Base-by-base conservation (phyloP, 2,888 invertebrate species). In the Drosophila eohydei region DNA sequence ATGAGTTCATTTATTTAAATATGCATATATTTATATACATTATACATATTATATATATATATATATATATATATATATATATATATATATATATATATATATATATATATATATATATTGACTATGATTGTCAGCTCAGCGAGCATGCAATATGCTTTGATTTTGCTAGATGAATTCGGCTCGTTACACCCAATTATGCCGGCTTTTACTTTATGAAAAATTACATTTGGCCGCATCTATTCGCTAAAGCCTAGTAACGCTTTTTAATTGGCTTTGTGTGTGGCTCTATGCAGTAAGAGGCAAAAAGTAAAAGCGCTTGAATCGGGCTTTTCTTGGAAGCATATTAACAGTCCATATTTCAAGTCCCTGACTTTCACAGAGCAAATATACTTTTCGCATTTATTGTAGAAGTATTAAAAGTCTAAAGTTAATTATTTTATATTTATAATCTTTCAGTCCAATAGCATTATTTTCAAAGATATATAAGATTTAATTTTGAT, bases 181-280 rank as follows among this genome's bases (percentile, higher is more conserved):
- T 56, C 64, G 59, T 73, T 64, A 69, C 41, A n/a, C 0, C 14
- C 30, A 61, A 72, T 77, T 63, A 58, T 41, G 41, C 44, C 43
- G 11, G n/a, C 46, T 70, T 44, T 51, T 44, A 71, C 46, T 67
- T 51, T 40, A 30, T 71, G 12, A 16, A 36, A 41, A 55, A 32
- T 2, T 2, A 44, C 30, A 59, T 56, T 41, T 50, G 50, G 21
- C 43, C 56, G 46, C 51, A 28, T 62, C 48, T 63, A 26, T 51
- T n/a, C 43, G 58, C 38, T 51, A 55, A 69, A 14, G 12, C 3
- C 28, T 8, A 43, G n/a, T 30, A 34, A 57, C 41, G 36, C 11
- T 54, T 43, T 40, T 34, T 43, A 69, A 52, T 52, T 55, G 38
- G 30, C 21, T n/a, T 21, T 28, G 32, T 5, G 9, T 21, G 21